Evolutionary conservation across 2,113 vertebrate species (phyloP).

Genomic region (Micronycteris hirsuta): DNA sequence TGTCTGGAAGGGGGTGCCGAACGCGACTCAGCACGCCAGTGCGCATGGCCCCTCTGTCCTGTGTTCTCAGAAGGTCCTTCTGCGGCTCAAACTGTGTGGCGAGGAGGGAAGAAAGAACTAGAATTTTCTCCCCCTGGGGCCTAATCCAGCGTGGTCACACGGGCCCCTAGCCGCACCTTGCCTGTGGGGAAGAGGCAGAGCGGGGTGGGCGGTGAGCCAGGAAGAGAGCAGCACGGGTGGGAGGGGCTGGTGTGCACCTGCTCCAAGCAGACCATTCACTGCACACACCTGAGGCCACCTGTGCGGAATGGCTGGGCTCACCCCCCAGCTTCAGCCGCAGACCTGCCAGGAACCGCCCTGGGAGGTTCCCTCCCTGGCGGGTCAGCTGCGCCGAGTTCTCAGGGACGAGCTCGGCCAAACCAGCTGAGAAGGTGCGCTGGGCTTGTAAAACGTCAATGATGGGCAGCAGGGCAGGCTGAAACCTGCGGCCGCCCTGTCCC

Average conservation of each 20-base stretch:
- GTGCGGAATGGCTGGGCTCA: not conserved
- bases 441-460: not conserved
- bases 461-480: not conserved
- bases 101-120: not conserved
- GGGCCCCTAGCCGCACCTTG: not conserved
- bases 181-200: not conserved
- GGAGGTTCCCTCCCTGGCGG: not conserved
- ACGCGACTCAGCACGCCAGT: too few species aligned
- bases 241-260: too few species aligned
- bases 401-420: not conserved
- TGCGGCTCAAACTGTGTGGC: not conserved
- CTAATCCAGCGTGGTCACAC: not conserved
- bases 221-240: too few species aligned
- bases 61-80: not conserved
- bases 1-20: too few species aligned
- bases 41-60: not conserved
- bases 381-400: not conserved
- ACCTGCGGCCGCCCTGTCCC: not conserved
- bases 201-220: too few species aligned
- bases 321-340: not conserved
- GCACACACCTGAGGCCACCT: not conserved
- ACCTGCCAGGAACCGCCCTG: not conserved
- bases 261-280: too few species aligned
- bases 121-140: not conserved
- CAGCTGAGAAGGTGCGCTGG: not conserved